phyloP scores from a whole-genome alignment of 2,113 vertebrate species.

The Entomyzon cyanotis region DNA sequence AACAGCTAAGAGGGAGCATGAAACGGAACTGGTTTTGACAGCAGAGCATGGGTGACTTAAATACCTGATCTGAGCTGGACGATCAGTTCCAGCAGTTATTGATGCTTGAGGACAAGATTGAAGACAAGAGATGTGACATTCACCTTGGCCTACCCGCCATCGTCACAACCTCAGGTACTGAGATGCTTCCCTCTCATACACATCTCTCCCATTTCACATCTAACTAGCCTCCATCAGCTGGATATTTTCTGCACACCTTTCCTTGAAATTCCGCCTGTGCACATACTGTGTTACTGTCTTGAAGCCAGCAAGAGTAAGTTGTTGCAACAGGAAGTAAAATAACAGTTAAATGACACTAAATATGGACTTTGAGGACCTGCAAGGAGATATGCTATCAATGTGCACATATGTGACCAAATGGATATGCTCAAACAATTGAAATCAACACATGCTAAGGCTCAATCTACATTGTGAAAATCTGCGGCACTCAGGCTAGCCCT shows the following conservation, averaged over 20 bases:
- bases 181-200: not conserved
- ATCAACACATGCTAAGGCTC: not conserved
- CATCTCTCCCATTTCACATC: not conserved
- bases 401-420: not conserved
- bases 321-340: not conserved
- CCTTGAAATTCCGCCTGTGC: not conserved
- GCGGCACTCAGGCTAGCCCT: not conserved
- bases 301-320: not conserved
- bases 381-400: not conserved
- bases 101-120: not conserved
- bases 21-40: not conserved
- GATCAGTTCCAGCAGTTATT: not conserved
- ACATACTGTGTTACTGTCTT: not conserved
- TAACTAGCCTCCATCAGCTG: not conserved
- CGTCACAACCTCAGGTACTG: not conserved
- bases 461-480: not conserved
- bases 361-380: not conserved
- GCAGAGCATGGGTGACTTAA: not conserved
- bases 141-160: not conserved
- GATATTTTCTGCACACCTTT: not conserved
- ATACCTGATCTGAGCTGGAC: not conserved
- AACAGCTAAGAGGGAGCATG: not conserved
- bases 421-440: not conserved
- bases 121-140: not conserved
- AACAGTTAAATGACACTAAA: not conserved